phyloP scores from a whole-genome alignment of 2,888 invertebrate species.

The Phengaris arion region DNA sequence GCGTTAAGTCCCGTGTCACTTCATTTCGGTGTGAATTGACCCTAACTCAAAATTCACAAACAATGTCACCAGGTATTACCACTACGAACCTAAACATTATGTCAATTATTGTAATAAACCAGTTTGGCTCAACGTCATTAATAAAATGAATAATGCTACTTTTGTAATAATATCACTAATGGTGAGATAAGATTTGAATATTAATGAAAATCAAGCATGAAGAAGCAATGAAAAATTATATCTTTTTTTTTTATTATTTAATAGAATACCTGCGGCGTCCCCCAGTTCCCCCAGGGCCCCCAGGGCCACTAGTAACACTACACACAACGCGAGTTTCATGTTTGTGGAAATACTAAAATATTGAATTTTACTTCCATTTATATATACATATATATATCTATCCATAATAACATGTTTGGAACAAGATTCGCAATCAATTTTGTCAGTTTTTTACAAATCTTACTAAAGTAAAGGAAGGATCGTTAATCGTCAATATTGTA shows the following conservation, averaged over 20 bases:
- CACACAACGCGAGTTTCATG: background rate
- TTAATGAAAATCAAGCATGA: background rate
- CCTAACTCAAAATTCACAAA: too few relatives aligned
- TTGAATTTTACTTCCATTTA: conserved; percentile 1
- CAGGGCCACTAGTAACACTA: background rate
- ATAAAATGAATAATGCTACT: background rate
- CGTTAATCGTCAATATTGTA: background rate
- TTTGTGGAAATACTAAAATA: conserved; percentile 1
- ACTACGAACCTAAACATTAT: conserved; percentile 4
- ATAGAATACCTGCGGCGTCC: conserved; percentile 10
- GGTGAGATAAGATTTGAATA: background rate
- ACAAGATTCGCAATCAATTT: background rate
- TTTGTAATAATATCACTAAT: background rate
- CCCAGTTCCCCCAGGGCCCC: conserved; percentile 9
- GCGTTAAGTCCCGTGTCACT: too few relatives aligned
- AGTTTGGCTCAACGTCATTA: background rate
- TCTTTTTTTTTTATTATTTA: background rate
- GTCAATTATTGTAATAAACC: background rate
- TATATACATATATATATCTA: background rate
- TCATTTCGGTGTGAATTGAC: too few relatives aligned
- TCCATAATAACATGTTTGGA: background rate
- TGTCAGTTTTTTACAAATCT: background rate
- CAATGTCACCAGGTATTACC: background rate
- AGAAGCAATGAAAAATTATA: conserved; percentile 9
- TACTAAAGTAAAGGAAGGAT: background rate